Evolutionary conservation across 2,888 invertebrate species (phyloP).

Genomic region (Scaptomyza tumidula): DNA sequence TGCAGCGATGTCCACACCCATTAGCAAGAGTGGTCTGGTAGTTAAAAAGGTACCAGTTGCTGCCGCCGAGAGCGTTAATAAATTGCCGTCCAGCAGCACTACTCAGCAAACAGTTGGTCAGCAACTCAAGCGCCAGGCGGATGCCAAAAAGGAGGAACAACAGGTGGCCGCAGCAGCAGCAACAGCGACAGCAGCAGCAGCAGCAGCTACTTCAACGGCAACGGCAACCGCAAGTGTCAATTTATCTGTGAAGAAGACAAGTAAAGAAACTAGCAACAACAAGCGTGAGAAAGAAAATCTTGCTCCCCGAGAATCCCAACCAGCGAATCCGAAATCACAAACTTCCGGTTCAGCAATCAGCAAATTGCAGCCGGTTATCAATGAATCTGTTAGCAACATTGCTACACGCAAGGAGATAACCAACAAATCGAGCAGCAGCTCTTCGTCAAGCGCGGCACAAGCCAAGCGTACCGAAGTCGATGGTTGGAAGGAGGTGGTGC

Average conservation of each 20-base stretch:
- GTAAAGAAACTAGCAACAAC: conserved; percentile 67
- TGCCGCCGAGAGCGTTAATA: conserved; percentile 39
- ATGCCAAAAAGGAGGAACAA: conserved; percentile 62
- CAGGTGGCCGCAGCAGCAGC: not conserved
- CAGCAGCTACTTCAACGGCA: conserved; percentile 22
- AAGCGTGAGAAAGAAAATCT: conserved; percentile 84
- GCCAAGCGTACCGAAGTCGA: conserved; percentile 90
- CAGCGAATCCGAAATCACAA: conserved; percentile 39
- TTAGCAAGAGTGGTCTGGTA: conserved; percentile 40
- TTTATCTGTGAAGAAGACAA: conserved; percentile 35
- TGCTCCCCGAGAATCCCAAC: conserved; percentile 79
- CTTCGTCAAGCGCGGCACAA: conserved; percentile 5
- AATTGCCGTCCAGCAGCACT: conserved; percentile 34
- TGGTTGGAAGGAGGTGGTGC: conserved; percentile 98
- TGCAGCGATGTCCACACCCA: conserved; percentile 13
- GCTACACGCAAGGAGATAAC: conserved; percentile 85
- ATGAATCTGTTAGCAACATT: conserved; percentile 59
- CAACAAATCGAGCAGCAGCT: conserved; percentile 12
- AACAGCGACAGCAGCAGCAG: conserved; percentile 36
- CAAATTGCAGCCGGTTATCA: conserved; percentile 49
- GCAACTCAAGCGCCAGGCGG: conserved; percentile 56
- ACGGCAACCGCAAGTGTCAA: conserved; percentile 4
- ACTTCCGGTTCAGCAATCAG: conserved; percentile 16
- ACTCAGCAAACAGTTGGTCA: conserved; percentile 39
- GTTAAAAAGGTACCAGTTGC: conserved; percentile 44